Percentiles rank a stretch among this genome's conserved stretches.
Conservation (phyloP, 2,888 invertebrate genomes). For the Arenicola marina region DNA sequence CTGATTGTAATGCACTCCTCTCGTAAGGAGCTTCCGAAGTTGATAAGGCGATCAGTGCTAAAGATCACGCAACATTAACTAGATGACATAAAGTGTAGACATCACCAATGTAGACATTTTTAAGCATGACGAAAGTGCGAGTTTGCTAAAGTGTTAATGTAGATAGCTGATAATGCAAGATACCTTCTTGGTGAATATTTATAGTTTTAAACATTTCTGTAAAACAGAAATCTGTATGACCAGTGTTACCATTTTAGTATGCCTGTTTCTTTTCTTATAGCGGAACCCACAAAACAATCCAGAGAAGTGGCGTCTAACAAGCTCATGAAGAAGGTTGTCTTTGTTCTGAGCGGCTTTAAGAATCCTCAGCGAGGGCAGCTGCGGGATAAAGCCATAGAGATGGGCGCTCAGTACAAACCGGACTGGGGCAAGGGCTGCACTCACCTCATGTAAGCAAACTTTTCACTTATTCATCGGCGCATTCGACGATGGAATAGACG, state of each 20-base stretch:
- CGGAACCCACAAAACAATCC: slow-evolving; percentile 17
- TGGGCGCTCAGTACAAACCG: slow-evolving; percentile 79
- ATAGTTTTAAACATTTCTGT: not conserved
- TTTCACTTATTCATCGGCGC: not conserved
- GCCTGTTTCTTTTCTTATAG: not conserved
- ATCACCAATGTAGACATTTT: no score
- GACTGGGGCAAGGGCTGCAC: slow-evolving; percentile 79
- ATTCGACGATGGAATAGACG: not conserved
- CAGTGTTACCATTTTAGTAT: not conserved
- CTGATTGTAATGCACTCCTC: no score
- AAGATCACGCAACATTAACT: no score
- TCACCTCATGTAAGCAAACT: slow-evolving; percentile 82
- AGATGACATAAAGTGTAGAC: no score
- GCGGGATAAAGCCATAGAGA: slow-evolving; percentile 71
- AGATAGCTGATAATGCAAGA: no score
- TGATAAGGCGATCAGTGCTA: no score
- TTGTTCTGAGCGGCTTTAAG: slow-evolving; percentile 86
- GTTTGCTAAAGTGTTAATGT: no score
- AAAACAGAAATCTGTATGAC: not conserved
- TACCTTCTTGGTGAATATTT: no score
- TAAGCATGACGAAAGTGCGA: no score
- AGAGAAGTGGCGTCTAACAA: slow-evolving; percentile 29
- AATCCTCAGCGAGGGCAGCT: slow-evolving; percentile 77
- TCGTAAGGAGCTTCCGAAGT: no score
- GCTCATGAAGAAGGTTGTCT: slow-evolving; percentile 64